A percentile compares a stretch with the other conserved stretches of the same genome.
Evolutionary conservation across 2,888 invertebrate genomes (phyloP).

Genomic region (Drosophila conformis): DNA sequence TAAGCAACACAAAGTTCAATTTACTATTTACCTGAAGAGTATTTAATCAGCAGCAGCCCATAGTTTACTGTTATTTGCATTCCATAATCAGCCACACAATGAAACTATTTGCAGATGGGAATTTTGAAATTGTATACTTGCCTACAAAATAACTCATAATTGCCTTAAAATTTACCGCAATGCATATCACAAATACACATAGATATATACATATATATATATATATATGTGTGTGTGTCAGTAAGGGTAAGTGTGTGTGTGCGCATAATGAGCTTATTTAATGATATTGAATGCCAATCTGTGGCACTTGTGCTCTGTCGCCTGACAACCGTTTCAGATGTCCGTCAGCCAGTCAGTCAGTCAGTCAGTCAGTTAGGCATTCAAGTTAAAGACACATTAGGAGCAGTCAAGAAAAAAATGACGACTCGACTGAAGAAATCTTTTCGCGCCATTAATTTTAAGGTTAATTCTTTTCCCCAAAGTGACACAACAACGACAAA

Average conservation of each 20-base stretch:
- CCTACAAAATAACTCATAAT: neutral
- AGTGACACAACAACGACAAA: conserved; percentile 46
- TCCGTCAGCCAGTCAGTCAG: conserved; percentile 20
- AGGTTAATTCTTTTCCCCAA: conserved; percentile 72
- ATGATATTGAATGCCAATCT: conserved; percentile 32
- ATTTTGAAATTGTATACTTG: neutral
- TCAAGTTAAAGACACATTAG: conserved; percentile 76
- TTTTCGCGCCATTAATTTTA: conserved; percentile 78
- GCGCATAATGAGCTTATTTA: conserved; percentile 35
- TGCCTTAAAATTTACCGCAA: neutral
- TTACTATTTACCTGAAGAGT: neutral
- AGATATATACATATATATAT: neutral
- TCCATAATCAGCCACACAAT: neutral
- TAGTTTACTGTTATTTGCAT: neutral
- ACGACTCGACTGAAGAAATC: conserved; percentile 37
- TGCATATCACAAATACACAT: neutral
- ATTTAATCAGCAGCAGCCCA: neutral
- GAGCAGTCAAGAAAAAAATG: conserved; percentile 8
- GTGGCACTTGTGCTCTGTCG: conserved; percentile 21
- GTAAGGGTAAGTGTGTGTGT: neutral
- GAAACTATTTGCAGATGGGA: neutral
- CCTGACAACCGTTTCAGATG: conserved; percentile 40
- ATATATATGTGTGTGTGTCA: neutral
- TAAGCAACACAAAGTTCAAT: too few relatives aligned
- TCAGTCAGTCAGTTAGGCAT: conserved; percentile 29